Base-by-base conservation (phyloP, 2,888 invertebrate genomes). In the Fragum whitleyi region DNA sequence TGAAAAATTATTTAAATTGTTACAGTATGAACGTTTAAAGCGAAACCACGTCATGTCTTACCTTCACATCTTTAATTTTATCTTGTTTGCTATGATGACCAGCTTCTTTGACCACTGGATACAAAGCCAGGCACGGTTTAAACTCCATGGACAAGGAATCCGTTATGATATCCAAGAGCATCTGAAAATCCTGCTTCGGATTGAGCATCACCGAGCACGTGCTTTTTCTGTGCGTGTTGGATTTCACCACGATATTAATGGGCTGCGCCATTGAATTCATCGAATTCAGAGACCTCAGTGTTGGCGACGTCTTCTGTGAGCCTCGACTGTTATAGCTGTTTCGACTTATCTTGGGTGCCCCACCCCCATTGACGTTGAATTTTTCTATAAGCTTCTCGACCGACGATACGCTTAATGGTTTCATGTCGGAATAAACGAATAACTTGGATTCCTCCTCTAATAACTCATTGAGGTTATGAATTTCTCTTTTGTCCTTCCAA, bases 251-350 rank as follows among this genome's bases (percentile, higher is more conserved):
- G 5, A 84, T 75, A 26, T 36, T 57, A 53, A 68, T 59, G 1
- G 76, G 76, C 1, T n/a, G n/a, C 28, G 51, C 57, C 6, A 47
- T 59, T 19, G 73, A 62, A 26, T 59, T 67, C 73, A 73, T 28
- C 16, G 79, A 59, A 11, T 67, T 75, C 14, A 71, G 59, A 1
- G 77, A 75, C 19, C 42, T 21, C 2, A 65, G 65, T 6, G 53
- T 69, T 1, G 83, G 77, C 2, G 79, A 80, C 14, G 71, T 55
- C 32, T 83, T 83, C 1, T 77, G 61, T 5, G 79, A 77, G 16
- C 78, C 73, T 7, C 77, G 68, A 39, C 83, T 83, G 26, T 77
- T 73, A 21, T 74, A 72, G 29, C 76, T 84, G 36, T 65, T 73
- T 0, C 80, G 74, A 57, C 80, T 77, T 26, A 67, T 23, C 28